phyloP scores from a whole-genome alignment of 2,888 invertebrate genomes.

The Leptinotarsa juncta region DNA sequence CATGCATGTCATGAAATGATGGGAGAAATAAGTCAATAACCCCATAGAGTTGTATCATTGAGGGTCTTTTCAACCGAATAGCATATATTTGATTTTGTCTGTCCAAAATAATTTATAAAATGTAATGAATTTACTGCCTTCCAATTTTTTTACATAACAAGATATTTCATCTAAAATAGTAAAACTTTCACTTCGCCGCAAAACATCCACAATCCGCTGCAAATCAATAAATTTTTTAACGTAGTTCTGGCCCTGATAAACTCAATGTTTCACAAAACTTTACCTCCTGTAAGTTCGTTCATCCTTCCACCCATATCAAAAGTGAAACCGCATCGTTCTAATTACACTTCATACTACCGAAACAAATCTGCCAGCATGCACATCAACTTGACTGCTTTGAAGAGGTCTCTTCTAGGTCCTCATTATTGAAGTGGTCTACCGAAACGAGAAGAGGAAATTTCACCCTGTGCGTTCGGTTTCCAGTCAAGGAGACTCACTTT shows the following conservation, averaged over 20 bases:
- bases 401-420: conserved; percentile 47
- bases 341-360: conserved; percentile 31
- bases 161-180: too few species aligned
- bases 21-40: too few species aligned
- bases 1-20: too few species aligned
- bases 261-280: conserved; percentile 3
- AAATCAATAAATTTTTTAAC: background rate
- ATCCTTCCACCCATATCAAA: background rate
- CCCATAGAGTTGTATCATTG: too few species aligned
- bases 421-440: conserved; percentile 51
- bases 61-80: too few species aligned
- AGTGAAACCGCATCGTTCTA: conserved; percentile 33
- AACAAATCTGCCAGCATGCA: conserved; percentile 41
- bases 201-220: background rate
- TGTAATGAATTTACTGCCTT: too few species aligned
- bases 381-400: conserved; percentile 40
- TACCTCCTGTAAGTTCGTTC: conserved; percentile 14
- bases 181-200: background rate
- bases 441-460: conserved; percentile 44
- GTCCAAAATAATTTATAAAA: too few species aligned
- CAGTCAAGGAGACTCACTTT: conserved; percentile 17
- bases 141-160: too few species aligned
- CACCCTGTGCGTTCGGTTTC: conserved; percentile 17
- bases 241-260: background rate
- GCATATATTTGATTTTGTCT: too few species aligned